phyloP scores from a whole-genome alignment of 30 jellyfish, hydroid and myxozoan species.

The Pelagia noctiluca region DNA sequence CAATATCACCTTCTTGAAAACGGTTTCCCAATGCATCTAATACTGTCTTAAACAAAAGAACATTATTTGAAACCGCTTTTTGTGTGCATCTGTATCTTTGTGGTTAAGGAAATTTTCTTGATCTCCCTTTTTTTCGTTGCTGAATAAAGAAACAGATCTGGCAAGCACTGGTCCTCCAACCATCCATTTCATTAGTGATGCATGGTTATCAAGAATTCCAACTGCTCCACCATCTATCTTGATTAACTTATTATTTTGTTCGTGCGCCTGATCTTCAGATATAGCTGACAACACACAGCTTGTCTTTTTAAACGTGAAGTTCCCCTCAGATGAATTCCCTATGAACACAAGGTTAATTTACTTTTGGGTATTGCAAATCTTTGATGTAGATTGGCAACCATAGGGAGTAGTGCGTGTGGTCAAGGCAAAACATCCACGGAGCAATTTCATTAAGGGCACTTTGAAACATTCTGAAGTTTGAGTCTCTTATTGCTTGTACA shows the following conservation, averaged over 20 bases:
- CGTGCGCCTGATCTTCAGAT: constrained; percentile 69
- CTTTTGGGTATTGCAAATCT: neutral
- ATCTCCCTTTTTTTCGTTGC: neutral
- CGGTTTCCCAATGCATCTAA: constrained; percentile 63
- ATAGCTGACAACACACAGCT: constrained; percentile 26
- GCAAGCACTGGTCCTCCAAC: constrained; percentile 69
- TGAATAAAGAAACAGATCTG: neutral
- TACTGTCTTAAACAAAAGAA: neutral
- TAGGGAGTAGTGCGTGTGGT: constrained; percentile 57
- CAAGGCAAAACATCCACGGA: constrained; percentile 57
- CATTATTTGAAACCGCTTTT: constrained; percentile 26
- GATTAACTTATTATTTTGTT: constrained; percentile 59
- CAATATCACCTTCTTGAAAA: constrained; percentile 39
- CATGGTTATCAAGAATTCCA: constrained; percentile 40
- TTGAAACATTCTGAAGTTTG: constrained; percentile 21
- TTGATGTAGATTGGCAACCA: constrained; percentile 45
- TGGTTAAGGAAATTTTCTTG: constrained; percentile 45
- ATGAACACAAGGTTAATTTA: constrained; percentile 30
- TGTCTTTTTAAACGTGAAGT: constrained; percentile 32
- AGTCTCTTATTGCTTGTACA: constrained; percentile 20
- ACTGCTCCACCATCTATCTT: constrained; percentile 71
- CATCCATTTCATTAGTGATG: constrained; percentile 58
- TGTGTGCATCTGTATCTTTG: constrained; percentile 25
- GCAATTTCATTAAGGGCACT: constrained; percentile 11
- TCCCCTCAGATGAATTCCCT: constrained; percentile 48